These are phyloP conservation scores for Salpingus planirostris DNA, from an alignment of 2,888 invertebrate genomes.

Conservation along the genomic window DNA sequence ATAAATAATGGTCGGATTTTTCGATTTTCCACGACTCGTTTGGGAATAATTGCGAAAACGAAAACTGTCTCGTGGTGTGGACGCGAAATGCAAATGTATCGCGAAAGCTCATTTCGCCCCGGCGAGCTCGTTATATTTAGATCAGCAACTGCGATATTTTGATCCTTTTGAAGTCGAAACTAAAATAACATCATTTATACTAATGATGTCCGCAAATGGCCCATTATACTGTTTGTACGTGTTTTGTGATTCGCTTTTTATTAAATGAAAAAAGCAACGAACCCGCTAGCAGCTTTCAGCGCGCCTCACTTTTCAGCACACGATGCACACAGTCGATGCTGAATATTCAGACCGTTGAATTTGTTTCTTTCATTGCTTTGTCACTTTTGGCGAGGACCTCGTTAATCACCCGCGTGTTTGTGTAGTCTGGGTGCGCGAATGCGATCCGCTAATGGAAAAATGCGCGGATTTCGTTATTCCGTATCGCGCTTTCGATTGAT, in stretches of 20 bases:
- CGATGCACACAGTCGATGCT: no score
- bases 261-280: no score
- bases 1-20: no score
- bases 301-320: no score
- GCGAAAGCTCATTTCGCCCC: no score
- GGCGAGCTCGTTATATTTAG: conserved; percentile 14
- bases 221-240: conserved; percentile 30
- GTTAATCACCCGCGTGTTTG: conserved; percentile 8
- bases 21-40: no score
- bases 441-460: no score
- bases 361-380: conserved; percentile 11
- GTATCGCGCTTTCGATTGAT: conserved; percentile 4
- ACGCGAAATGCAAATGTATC: no score
- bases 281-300: conserved; percentile 12
- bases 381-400: conserved; percentile 1
- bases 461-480: conserved; percentile 7
- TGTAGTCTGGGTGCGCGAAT: not conserved
- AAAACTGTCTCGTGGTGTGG: no score
- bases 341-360: conserved; percentile 1
- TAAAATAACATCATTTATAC: conserved; percentile 28
- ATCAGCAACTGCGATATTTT: conserved; percentile 8
- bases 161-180: conserved; percentile 22
- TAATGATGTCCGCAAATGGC: conserved; percentile 33
- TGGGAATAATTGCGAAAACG: no score
- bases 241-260: no score